phyloP scores from a whole-genome alignment of 2,797 vertebrate genomes.

The Pelodytes ibericus region DNA sequence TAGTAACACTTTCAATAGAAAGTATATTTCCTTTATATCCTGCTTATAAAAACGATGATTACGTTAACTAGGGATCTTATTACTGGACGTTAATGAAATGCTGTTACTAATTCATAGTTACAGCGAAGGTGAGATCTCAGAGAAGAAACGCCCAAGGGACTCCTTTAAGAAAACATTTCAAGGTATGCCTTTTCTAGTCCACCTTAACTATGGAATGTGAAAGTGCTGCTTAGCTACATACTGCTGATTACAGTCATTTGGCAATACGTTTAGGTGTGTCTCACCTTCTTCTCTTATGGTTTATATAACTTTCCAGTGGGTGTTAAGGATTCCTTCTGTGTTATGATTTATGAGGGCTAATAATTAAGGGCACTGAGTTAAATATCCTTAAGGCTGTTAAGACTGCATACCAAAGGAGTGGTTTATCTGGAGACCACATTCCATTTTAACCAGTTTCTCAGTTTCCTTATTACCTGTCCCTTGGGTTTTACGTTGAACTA shows the following conservation, averaged over 20 bases:
- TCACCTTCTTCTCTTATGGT: slow-evolving; percentile 37
- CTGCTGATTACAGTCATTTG: background rate
- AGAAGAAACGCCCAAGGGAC: no score
- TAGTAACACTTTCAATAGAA: no score
- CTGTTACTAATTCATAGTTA: no score
- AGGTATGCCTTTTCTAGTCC: no score
- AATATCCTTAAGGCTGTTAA: slow-evolving; percentile 17
- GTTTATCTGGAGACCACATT: slow-evolving; percentile 19
- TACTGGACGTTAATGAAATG: no score
- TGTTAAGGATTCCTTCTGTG: slow-evolving; percentile 31
- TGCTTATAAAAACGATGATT: no score
- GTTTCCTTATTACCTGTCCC: background rate
- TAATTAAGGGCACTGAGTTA: slow-evolving; percentile 27
- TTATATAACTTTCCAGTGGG: slow-evolving; percentile 46
- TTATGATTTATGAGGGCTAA: slow-evolving; percentile 44
- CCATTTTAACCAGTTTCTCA: slow-evolving; percentile 4
- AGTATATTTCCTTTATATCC: no score
- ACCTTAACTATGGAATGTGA: no score
- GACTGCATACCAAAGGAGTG: slow-evolving; percentile 25
- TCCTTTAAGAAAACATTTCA: no score
- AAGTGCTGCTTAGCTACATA: no score
- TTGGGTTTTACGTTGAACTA: slow-evolving; percentile 8
- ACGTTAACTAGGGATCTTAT: no score
- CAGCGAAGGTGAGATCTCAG: no score
- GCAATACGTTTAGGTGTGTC: slow-evolving; percentile 48